Conservation (phyloP, 1,140 invertebrate genomes). For the Platyscapa corneri region DNA sequence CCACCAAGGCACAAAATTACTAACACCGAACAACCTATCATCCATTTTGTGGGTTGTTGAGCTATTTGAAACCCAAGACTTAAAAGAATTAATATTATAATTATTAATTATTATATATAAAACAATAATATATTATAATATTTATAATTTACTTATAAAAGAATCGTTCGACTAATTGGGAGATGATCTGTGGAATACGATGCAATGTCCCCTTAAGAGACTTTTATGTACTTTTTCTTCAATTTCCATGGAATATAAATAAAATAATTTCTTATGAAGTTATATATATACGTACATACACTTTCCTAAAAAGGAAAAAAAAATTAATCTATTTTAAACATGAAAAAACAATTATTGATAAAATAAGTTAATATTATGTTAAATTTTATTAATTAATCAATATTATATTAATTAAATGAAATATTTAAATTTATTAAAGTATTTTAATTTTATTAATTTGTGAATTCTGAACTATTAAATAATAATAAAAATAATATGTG, state of each 20-base stretch:
- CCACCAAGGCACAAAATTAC: slow-evolving; percentile 68
- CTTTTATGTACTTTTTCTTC: slow-evolving; percentile 47
- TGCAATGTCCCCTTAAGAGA: slow-evolving; percentile 47
- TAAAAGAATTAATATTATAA: slow-evolving; percentile 11
- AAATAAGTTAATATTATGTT: not conserved
- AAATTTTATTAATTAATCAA: no score
- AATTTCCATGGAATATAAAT: slow-evolving; percentile 58
- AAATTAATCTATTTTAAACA: not conserved
- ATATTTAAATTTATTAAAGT: no score
- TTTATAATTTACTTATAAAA: slow-evolving; percentile 65
- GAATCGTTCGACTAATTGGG: slow-evolving; percentile 62
- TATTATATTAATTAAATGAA: not conserved
- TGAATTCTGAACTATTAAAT: not conserved
- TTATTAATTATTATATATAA: not conserved
- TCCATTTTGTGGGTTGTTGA: slow-evolving; percentile 63
- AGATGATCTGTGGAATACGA: slow-evolving; percentile 62
- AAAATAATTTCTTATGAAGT: slow-evolving; percentile 21
- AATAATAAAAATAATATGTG: not conserved
- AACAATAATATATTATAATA: slow-evolving; percentile 16
- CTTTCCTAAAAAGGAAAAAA: slow-evolving; percentile 11
- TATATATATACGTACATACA: not conserved
- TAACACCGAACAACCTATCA: slow-evolving; percentile 63
- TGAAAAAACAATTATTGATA: not conserved
- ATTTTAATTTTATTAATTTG: not conserved
- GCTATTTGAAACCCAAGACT: slow-evolving; percentile 69